A percentile compares a stretch with the other conserved stretches of the same genome.
Conservation (phyloP, 1,140 invertebrate genomes). For the Eubasilissa regina region DNA sequence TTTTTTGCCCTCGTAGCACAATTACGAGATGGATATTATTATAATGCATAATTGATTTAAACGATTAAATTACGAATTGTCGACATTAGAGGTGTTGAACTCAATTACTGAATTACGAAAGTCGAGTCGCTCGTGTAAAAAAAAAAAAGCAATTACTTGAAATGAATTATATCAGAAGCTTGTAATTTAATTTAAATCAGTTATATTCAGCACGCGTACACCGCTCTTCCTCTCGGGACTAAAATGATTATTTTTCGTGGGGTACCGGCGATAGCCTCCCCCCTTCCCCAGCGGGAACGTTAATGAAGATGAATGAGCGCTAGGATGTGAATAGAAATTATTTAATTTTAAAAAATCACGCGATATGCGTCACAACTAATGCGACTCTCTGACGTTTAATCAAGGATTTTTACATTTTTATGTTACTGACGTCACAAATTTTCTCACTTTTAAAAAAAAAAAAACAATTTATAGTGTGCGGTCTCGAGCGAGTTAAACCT, state of each 20-base stretch:
- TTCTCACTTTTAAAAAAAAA: too few relatives aligned
- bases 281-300: neutral
- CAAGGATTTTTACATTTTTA: neutral
- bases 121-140: neutral
- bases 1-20: too few relatives aligned
- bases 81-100: too few relatives aligned
- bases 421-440: too few relatives aligned
- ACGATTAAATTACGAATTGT: too few relatives aligned
- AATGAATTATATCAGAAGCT: neutral
- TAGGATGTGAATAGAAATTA: constrained; percentile 24
- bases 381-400: constrained; percentile 7
- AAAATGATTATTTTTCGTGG: neutral
- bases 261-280: neutral
- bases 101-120: too few relatives aligned
- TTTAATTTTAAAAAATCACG: constrained; percentile 31
- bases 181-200: constrained; percentile 26
- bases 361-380: constrained; percentile 18
- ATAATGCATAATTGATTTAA: too few relatives aligned
- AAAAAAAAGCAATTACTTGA: constrained; percentile 6
- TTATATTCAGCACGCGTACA: constrained; percentile 6
- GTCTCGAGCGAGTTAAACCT: too few relatives aligned
- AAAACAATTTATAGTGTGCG: too few relatives aligned
- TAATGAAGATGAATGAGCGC: constrained; percentile 26
- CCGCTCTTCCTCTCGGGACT: constrained; percentile 2
- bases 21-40: too few relatives aligned